phyloP scores from a whole-genome alignment of 2,113 vertebrate genomes.

The Phalacrocorax pelagicus region DNA sequence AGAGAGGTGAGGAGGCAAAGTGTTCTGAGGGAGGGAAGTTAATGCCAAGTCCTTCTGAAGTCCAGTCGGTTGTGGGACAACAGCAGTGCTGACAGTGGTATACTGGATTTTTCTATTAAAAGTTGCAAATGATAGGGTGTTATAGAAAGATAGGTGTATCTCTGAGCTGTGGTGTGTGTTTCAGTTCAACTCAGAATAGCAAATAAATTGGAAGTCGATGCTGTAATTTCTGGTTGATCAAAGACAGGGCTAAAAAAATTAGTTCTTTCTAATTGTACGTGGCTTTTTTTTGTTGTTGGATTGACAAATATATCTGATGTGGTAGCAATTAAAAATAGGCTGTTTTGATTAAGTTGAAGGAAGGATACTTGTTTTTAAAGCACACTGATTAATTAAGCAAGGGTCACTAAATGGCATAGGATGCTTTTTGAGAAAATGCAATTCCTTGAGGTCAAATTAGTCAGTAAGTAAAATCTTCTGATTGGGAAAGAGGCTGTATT shows the following conservation, averaged over 20 bases:
- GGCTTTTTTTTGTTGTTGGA: not conserved
- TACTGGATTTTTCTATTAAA: not conserved
- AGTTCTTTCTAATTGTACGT: not conserved
- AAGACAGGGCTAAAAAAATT: constrained; percentile 4
- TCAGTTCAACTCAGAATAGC: not conserved
- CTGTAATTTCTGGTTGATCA: not conserved
- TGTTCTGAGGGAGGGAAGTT: not conserved
- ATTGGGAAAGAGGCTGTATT: not conserved
- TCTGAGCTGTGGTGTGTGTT: not conserved
- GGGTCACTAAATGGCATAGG: not conserved
- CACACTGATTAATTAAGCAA: constrained; percentile 54
- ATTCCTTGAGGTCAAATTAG: constrained; percentile 18
- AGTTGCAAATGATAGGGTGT: not conserved
- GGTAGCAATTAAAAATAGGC: constrained; percentile 42
- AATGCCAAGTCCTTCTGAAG: not conserved
- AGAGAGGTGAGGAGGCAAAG: not conserved
- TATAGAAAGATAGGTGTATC: not conserved
- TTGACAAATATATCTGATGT: constrained; percentile 3
- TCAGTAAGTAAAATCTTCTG: constrained; percentile 44
- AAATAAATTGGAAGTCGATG: constrained; percentile 1
- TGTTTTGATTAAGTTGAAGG: constrained; percentile 31
- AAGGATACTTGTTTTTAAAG: constrained; percentile 14
- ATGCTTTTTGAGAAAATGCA: constrained; percentile 21
- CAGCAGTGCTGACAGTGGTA: not conserved
- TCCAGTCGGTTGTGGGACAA: not conserved